A percentile compares a stretch with the other conserved stretches of the same genome.
Evolutionary conservation across 1,140 invertebrate genomes (phyloP).

Genomic region (Ceratosolen solmsi): DNA sequence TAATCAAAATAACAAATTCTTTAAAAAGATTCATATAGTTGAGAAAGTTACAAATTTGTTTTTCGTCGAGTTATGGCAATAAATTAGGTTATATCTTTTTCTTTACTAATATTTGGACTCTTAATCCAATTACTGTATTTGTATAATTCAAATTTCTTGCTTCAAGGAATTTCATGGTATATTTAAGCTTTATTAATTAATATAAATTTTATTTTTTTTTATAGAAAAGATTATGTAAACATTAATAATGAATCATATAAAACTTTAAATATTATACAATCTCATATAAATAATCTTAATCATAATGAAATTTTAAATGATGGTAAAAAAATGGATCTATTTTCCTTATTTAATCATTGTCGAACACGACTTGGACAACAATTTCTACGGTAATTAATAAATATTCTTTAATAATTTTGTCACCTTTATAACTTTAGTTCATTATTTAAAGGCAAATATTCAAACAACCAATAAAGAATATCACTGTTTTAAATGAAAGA

Average conservation of each 20-base stretch:
- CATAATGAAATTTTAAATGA: background rate
- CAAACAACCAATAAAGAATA: slow-evolving; percentile 18
- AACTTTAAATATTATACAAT: slow-evolving; percentile 84
- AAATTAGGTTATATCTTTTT: too few relatives aligned
- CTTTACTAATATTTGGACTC: too few relatives aligned
- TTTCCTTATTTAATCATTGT: slow-evolving; percentile 81
- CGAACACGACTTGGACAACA: slow-evolving; percentile 77
- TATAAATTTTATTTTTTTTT: slow-evolving; percentile 58
- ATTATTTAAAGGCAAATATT: slow-evolving; percentile 29
- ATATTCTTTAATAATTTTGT: background rate
- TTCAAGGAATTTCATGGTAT: too few relatives aligned
- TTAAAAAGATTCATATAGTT: too few relatives aligned
- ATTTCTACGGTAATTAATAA: slow-evolving; percentile 72
- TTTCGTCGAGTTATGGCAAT: too few relatives aligned
- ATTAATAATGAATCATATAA: slow-evolving; percentile 83
- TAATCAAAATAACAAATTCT: too few relatives aligned
- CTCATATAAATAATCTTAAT: slow-evolving; percentile 67
- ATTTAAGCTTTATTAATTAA: slow-evolving; percentile 30
- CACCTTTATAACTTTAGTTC: background rate
- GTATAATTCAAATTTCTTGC: too few relatives aligned
- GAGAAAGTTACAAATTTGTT: too few relatives aligned
- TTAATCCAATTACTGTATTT: too few relatives aligned
- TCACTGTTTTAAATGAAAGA: slow-evolving; percentile 8
- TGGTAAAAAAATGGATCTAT: slow-evolving; percentile 71
- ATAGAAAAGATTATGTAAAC: slow-evolving; percentile 80